Evolutionary conservation across 2,797 vertebrate species (phyloP), one percentile per base, ranked within the genome.

Genomic region (Masticophis lateralis): DNA sequence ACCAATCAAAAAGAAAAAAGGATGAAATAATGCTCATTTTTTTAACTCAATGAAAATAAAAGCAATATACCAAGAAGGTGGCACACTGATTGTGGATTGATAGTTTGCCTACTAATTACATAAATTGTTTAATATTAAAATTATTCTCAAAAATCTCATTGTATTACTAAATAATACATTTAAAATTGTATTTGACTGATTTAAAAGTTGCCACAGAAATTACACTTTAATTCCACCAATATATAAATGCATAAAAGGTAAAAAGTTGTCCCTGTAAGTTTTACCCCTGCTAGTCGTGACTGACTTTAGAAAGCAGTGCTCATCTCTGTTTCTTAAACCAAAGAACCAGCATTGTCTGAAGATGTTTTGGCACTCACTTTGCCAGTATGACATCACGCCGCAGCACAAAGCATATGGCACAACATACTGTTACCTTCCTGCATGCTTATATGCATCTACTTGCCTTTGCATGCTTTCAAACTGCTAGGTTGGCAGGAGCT

Each of bases 41-140:
- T 28, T 88, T 90, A 87, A 95, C 94, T 95, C 92, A 94, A 95
- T 95, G 89, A 1, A 57, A 94, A 83, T 12, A 4, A 37, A 92
- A 1, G 5, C 92, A 94, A 90, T 83, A 11, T 25, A 43, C 20
- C 37, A 79, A 56, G 28, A 14, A 74, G 20, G 74, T 47, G 74
- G 51, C 27, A 37, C 25, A 27, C 18, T n/a, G 59, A 59, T 8
- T 43, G 12, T 69, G 69, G 91, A 27, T 66, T 37, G 93, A 94
- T 56, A 92, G 88, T n/a, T 32, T 51, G 94, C 90, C 14, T 88
- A 91, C 56, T 93, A 32, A 92, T 7, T 56, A 5, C 3, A 66
- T 87, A 51, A 47, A 53, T 28, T 61, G 6, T 66, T 93, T 57
- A 96, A 92, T 69, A 3, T 12, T 87, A 92, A 95, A 86, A 14